Percentiles rank a stretch among this genome's conserved stretches.
Conservation (phyloP, 1,140 invertebrate genomes). For the Halictus rubicundus region DNA sequence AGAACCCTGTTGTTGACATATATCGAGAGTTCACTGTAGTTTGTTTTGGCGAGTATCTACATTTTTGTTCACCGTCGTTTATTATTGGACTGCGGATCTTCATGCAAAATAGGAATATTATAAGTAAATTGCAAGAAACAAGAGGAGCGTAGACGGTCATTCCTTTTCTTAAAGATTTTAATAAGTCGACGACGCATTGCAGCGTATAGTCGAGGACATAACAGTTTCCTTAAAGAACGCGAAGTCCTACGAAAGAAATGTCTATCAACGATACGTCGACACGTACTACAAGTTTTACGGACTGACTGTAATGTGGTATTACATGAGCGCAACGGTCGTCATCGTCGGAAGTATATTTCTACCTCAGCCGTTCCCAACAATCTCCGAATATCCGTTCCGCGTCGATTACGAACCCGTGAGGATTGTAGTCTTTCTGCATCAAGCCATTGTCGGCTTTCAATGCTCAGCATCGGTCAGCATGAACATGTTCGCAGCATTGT, state of each 20-base stretch:
- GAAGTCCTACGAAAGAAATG: conserved; percentile 6
- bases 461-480: conserved; percentile 36
- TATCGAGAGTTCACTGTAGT: too few species aligned
- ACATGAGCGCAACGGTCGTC: conserved; percentile 31
- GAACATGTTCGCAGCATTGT: conserved; percentile 51
- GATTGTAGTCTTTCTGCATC: conserved; percentile 53
- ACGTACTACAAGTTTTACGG: conserved; percentile 30
- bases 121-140: too few species aligned
- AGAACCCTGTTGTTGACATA: too few species aligned
- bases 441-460: conserved; percentile 52
- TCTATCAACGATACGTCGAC: conserved; percentile 32
- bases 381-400: conserved; percentile 58
- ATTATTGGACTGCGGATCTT: too few species aligned
- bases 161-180: too few species aligned
- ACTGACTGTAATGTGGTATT: conserved; percentile 36
- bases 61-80: too few species aligned
- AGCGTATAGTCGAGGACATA: conserved; percentile 36
- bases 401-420: conserved; percentile 38
- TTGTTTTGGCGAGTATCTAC: too few species aligned
- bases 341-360: conserved; percentile 18
- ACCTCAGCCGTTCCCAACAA: too few species aligned
- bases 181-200: background rate
- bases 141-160: too few species aligned
- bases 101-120: too few species aligned
- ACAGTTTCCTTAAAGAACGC: conserved; percentile 12